Evolutionary conservation across 2,888 invertebrate genomes (phyloP).

Genomic region (Pterostichus niger): DNA sequence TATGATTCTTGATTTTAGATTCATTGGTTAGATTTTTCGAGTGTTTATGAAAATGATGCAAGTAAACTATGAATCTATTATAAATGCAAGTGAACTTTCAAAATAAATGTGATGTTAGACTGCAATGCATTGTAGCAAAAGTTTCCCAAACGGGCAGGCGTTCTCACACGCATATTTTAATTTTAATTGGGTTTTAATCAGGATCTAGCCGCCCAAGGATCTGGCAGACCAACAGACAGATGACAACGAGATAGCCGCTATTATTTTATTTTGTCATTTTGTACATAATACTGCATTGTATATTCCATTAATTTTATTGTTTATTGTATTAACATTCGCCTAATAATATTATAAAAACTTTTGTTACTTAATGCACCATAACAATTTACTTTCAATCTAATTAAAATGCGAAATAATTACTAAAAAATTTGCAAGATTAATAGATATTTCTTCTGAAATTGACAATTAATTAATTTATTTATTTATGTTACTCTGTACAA

Average conservation of each 20-base stretch:
- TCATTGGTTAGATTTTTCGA: too few relatives aligned
- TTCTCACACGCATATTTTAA: constrained; percentile 58
- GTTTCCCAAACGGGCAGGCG: constrained; percentile 10
- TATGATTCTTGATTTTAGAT: too few relatives aligned
- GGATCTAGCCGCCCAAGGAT: constrained; percentile 38
- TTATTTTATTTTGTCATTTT: constrained; percentile 4
- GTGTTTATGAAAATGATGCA: constrained; percentile 1
- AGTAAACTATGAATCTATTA: neutral
- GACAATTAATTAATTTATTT: too few relatives aligned
- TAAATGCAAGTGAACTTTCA: neutral
- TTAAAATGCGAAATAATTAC: constrained; percentile 16
- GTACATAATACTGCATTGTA: constrained; percentile 23
- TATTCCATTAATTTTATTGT: constrained; percentile 2
- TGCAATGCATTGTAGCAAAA: neutral
- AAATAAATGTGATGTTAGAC: neutral
- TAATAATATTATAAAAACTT: constrained; percentile 1
- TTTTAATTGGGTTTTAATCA: constrained; percentile 56
- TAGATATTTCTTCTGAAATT: constrained; percentile 16
- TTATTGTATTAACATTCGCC: constrained; percentile 1
- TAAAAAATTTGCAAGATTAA: constrained; percentile 13
- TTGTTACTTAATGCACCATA: constrained; percentile 6
- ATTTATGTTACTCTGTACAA: too few relatives aligned
- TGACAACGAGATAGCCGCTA: constrained; percentile 33
- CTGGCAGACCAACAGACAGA: constrained; percentile 10
- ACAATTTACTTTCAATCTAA: constrained; percentile 28